A percentile compares a stretch with the other conserved stretches of the same genome.
Evolutionary conservation across 2,113 vertebrate genomes (phyloP).

Genomic region (Galbula dea): DNA sequence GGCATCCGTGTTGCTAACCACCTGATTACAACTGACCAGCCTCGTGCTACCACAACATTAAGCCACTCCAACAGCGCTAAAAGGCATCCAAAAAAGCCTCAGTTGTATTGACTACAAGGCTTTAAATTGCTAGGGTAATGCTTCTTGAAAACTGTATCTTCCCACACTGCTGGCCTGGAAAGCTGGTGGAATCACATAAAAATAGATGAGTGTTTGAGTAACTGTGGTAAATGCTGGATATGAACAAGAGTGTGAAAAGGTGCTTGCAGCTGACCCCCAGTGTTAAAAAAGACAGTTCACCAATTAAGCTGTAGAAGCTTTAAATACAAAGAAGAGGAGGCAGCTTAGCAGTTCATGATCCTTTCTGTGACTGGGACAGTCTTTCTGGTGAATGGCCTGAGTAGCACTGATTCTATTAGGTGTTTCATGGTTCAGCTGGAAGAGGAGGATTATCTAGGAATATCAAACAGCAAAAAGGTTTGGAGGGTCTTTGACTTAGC

Average conservation of each 20-base stretch:
- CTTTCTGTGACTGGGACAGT: background rate
- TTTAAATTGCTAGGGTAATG: background rate
- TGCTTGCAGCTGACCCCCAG: background rate
- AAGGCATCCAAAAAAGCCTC: background rate
- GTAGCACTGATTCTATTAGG: background rate
- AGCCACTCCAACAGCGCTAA: background rate
- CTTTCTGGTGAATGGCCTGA: background rate
- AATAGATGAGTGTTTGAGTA: background rate
- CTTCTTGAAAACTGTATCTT: slow-evolving; percentile 19
- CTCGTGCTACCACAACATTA: background rate
- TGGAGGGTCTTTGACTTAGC: background rate
- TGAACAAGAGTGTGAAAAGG: background rate
- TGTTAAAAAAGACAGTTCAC: background rate
- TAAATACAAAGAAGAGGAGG: background rate
- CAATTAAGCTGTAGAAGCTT: background rate
- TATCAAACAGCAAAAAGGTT: background rate
- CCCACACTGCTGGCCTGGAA: slow-evolving; percentile 22
- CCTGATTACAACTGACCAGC: slow-evolving; percentile 16
- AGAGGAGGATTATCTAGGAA: background rate
- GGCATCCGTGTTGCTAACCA: background rate
- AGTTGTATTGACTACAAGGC: background rate
- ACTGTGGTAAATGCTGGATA: background rate
- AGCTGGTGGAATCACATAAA: slow-evolving; percentile 28
- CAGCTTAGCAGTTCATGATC: background rate
- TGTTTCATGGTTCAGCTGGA: background rate